Evolutionary conservation across 2,113 vertebrate genomes (phyloP).

Genomic region (Symphodus melops): DNA sequence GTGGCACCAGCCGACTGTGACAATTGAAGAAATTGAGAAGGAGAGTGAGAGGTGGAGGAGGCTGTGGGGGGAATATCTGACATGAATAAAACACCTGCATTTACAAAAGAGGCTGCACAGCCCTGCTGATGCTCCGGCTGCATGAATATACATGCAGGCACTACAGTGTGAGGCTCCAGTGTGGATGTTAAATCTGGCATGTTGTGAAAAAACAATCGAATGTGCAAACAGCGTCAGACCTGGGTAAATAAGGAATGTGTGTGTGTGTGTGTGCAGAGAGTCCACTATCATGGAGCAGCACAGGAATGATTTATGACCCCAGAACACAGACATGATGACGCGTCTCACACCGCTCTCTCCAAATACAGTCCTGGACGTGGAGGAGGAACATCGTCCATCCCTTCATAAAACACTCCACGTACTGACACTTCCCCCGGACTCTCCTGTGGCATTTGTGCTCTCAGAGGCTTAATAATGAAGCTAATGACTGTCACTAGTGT

Average conservation of each 20-base stretch:
- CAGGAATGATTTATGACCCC: slow-evolving; percentile 29
- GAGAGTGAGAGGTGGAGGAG: slow-evolving; percentile 28
- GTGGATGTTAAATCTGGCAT: slow-evolving; percentile 46
- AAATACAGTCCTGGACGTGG: neutral
- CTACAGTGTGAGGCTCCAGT: slow-evolving; percentile 16
- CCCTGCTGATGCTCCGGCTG: slow-evolving; percentile 29
- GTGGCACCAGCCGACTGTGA: slow-evolving; percentile 71
- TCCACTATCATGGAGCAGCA: slow-evolving; percentile 10
- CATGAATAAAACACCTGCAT: slow-evolving; percentile 54
- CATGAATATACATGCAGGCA: slow-evolving; percentile 71
- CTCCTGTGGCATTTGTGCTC: slow-evolving; percentile 44
- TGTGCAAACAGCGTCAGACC: slow-evolving; percentile 23
- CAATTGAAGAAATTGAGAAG: slow-evolving; percentile 65
- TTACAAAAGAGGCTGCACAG: slow-evolving; percentile 32
- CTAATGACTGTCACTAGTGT: slow-evolving; percentile 78
- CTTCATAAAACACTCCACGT: slow-evolving; percentile 21
- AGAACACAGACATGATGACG: neutral
- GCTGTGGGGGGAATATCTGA: slow-evolving; percentile 40
- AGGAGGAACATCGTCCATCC: neutral
- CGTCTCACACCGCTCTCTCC: neutral
- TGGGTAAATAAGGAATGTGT: slow-evolving; percentile 3
- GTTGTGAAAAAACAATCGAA: slow-evolving; percentile 43
- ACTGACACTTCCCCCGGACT: slow-evolving; percentile 39
- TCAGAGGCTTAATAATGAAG: slow-evolving; percentile 70
- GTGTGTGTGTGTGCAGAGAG: neutral